Evolutionary conservation across 1,140 invertebrate species (phyloP).

Genomic region (Calephelis nemesis): DNA sequence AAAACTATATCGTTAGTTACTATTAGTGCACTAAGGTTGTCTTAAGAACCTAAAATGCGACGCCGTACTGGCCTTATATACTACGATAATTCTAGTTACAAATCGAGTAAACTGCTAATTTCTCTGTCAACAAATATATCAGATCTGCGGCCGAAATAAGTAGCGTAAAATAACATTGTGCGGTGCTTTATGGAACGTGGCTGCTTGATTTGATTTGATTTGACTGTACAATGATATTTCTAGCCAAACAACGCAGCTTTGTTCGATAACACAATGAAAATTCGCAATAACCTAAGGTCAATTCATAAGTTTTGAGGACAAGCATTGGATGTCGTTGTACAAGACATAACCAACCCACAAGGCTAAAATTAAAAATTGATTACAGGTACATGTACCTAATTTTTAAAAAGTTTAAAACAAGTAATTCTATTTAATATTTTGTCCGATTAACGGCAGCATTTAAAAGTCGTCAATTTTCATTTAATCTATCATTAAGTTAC

Average conservation of each 20-base stretch:
- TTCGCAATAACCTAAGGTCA: slow-evolving; percentile 3
- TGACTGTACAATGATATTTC: background rate
- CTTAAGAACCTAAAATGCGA: slow-evolving; percentile 49
- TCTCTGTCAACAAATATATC: background rate
- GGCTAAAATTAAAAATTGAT: too few relatives aligned
- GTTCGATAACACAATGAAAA: slow-evolving; percentile 7
- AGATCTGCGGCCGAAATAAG: slow-evolving; percentile 10
- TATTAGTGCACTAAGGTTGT: slow-evolving; percentile 51
- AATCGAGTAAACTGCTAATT: slow-evolving; percentile 26
- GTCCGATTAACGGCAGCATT: too few relatives aligned
- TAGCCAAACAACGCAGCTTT: background rate
- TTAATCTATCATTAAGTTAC: too few relatives aligned
- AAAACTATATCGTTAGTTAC: slow-evolving; percentile 52
- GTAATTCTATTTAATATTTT: too few relatives aligned
- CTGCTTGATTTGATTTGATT: background rate
- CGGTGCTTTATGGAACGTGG: background rate
- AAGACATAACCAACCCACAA: too few relatives aligned
- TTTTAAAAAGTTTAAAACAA: too few relatives aligned
- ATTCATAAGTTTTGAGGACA: slow-evolving; percentile 6
- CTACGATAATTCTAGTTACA: slow-evolving; percentile 35
- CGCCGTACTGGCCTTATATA: slow-evolving; percentile 44
- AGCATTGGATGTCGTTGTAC: background rate
- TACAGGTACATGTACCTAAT: too few relatives aligned
- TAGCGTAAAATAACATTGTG: slow-evolving; percentile 9
- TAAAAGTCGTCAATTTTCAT: too few relatives aligned